Evolutionary conservation across 2,888 invertebrate species (phyloP).

Genomic region (Drosophila meridionalis): DNA sequence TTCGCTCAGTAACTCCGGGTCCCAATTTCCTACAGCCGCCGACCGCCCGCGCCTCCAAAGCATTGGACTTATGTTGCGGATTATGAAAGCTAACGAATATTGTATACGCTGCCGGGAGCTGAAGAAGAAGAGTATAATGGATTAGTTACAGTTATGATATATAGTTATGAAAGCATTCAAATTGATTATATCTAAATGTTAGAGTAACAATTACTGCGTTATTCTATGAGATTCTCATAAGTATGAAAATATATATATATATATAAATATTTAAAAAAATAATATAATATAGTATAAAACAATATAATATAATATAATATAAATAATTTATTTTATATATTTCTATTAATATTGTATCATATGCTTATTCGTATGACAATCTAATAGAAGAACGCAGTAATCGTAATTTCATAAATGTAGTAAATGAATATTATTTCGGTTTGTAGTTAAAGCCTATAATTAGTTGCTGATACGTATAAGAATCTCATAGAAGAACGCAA

Average conservation of each 20-base stretch:
- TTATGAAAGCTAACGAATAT: not conserved
- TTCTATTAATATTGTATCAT: too few species aligned
- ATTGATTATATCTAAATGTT: not conserved
- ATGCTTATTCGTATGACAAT: not conserved
- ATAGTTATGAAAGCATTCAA: not conserved
- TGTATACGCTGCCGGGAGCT: conserved; percentile 9
- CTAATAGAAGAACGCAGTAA: not conserved
- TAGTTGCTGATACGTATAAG: not conserved
- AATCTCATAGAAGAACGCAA: not conserved
- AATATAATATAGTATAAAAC: too few species aligned
- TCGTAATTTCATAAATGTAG: too few species aligned
- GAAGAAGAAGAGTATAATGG: not conserved
- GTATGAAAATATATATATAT: too few species aligned
- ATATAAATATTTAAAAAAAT: too few species aligned
- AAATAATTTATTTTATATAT: too few species aligned
- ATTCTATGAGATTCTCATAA: too few species aligned
- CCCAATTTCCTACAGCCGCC: conserved; percentile 24
- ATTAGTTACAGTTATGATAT: too few species aligned
- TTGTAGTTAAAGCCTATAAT: not conserved
- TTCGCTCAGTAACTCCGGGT: conserved; percentile 24
- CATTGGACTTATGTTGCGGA: conserved; percentile 2
- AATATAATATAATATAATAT: too few species aligned
- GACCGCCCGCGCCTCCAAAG: conserved; percentile 14
- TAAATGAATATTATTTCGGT: too few species aligned
- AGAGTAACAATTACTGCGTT: too few species aligned